Evolutionary conservation across 2,888 invertebrate species (phyloP).

Genomic region (Diaperis boleti): DNA sequence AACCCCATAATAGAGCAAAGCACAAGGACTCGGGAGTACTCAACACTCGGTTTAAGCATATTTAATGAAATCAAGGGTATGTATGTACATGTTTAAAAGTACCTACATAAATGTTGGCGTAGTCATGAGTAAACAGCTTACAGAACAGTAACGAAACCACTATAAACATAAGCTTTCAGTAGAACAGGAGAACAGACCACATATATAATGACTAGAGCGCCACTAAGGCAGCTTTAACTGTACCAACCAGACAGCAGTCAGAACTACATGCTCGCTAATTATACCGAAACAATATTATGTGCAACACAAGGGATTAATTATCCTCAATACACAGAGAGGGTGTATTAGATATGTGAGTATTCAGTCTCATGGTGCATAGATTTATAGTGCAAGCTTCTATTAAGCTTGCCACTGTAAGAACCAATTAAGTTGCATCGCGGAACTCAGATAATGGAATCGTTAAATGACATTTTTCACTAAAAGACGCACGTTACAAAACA

Average conservation of each 20-base stretch:
- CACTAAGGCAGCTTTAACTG: conserved; percentile 51
- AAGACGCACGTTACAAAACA: too few relatives aligned
- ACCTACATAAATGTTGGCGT: conserved; percentile 40
- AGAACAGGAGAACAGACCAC: conserved; percentile 46
- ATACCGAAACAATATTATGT: conserved; percentile 67
- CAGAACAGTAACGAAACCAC: conserved; percentile 41
- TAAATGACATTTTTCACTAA: too few relatives aligned
- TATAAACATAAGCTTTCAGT: conserved; percentile 47
- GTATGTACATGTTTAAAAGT: conserved; percentile 47
- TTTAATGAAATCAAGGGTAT: conserved; percentile 48
- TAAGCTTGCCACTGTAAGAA: not conserved
- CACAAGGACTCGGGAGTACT: conserved; percentile 7
- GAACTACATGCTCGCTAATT: conserved; percentile 65
- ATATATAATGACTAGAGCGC: conserved; percentile 47
- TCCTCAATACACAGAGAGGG: conserved; percentile 63
- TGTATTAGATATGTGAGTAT: conserved; percentile 55
- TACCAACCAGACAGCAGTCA: conserved; percentile 60
- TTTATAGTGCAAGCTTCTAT: conserved; percentile 21
- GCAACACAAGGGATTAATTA: conserved; percentile 66
- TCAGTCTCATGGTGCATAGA: conserved; percentile 29
- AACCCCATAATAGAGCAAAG: conserved; percentile 18
- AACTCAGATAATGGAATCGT: too few relatives aligned
- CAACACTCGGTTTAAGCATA: conserved; percentile 29
- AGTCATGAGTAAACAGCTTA: conserved; percentile 41
- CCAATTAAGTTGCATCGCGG: not conserved